Conservation (phyloP, 2,888 invertebrate species). For the Neuroscelio doddi region DNA sequence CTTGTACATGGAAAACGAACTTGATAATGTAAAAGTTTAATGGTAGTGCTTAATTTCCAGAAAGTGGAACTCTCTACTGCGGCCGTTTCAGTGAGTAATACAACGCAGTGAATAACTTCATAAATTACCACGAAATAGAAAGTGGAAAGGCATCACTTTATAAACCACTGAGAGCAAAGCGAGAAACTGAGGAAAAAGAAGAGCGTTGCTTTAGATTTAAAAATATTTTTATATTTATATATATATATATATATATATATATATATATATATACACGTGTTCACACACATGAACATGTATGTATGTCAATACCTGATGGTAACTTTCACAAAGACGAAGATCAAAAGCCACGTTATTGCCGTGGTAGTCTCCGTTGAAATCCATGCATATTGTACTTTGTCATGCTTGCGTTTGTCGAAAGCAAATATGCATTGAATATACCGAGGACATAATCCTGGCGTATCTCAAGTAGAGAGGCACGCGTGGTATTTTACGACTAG, state of each 20-base stretch:
- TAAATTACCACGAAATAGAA: constrained; percentile 15
- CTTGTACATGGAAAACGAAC: constrained; percentile 12
- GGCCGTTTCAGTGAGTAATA: neutral
- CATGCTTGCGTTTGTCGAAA: constrained; percentile 41
- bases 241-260: too few species aligned
- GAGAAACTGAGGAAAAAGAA: too few species aligned
- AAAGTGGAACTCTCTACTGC: constrained; percentile 5
- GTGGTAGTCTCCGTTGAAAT: constrained; percentile 26
- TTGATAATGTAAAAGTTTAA: constrained; percentile 28
- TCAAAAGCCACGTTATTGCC: constrained; percentile 38
- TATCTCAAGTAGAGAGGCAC: constrained; percentile 29
- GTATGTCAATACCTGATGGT: too few species aligned
- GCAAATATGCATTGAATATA: constrained; percentile 52
- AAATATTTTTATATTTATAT: too few species aligned
- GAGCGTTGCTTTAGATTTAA: too few species aligned
- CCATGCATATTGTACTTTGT: constrained; percentile 24
- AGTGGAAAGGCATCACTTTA: neutral
- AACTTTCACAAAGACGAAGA: constrained; percentile 20
- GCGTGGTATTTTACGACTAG: constrained; percentile 40
- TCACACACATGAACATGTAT: too few species aligned
- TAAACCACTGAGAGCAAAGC: too few species aligned
- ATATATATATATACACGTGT: too few species aligned
- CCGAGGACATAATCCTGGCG: constrained; percentile 25
- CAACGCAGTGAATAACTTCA: constrained; percentile 12
- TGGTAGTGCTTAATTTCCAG: constrained; percentile 22